A percentile compares a stretch with the other conserved stretches of the same genome.
Evolutionary conservation across 2,797 vertebrate species (phyloP).

Genomic region (Erethizon dorsatum): DNA sequence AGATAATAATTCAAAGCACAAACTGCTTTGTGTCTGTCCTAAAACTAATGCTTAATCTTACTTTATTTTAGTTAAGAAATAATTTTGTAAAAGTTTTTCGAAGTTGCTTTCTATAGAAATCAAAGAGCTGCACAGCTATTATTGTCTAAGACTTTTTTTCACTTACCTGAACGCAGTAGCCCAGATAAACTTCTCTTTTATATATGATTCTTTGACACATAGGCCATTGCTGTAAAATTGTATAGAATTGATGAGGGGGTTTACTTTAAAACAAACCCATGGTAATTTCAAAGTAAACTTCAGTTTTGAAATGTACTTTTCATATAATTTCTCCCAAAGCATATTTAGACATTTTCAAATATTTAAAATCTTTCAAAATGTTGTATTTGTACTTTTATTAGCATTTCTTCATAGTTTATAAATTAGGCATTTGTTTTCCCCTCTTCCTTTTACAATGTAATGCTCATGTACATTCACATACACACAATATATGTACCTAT

Average conservation of each 20-base stretch:
- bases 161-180: not conserved
- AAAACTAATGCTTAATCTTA: not conserved
- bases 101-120: not conserved
- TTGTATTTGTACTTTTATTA: not conserved
- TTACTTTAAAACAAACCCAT: not conserved
- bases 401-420: not conserved
- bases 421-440: not conserved
- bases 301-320: not conserved
- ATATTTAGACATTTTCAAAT: constrained; percentile 5
- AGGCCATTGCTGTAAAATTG: not conserved
- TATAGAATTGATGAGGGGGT: not conserved
- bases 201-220: not conserved
- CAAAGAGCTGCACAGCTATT: not conserved
- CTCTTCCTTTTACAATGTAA: not conserved
- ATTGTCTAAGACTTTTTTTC: not conserved
- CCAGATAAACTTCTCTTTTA: not conserved
- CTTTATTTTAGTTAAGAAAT: not conserved
- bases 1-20: not conserved
- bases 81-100: not conserved
- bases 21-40: not conserved
- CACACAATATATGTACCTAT: not conserved
- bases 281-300: not conserved
- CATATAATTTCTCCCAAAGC: not conserved
- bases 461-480: not conserved
- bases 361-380: not conserved